Percentiles rank a stretch among this genome's conserved stretches.
Conservation (phyloP, 2,797 vertebrate species). For the Malacoraja senta region DNA sequence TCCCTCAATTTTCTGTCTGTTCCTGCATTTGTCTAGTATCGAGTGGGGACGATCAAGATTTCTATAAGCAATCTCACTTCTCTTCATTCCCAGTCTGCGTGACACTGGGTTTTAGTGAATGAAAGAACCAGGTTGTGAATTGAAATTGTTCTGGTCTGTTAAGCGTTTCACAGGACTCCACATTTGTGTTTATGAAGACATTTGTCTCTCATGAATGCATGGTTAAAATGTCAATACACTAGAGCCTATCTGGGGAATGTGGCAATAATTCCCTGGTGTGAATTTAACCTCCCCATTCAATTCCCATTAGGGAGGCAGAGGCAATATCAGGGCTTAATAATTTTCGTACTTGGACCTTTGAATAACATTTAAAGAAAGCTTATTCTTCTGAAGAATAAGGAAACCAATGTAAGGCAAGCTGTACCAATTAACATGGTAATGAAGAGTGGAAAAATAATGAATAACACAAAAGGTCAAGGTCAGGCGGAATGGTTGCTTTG, state of each 20-base stretch:
- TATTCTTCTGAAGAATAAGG: not conserved
- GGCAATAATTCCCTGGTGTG: not conserved
- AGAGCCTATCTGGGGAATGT: not conserved
- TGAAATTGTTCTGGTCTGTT: not conserved
- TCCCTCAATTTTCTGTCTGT: too few relatives aligned
- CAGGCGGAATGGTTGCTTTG: not conserved
- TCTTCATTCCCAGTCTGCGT: not conserved
- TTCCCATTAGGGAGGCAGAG: not conserved
- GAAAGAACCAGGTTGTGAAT: not conserved
- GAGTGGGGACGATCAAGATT: not conserved
- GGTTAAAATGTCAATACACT: not conserved
- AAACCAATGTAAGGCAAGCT: not conserved
- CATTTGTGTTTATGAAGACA: not conserved
- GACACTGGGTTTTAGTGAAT: not conserved
- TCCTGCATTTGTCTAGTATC: too few relatives aligned
- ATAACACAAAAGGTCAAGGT: not conserved
- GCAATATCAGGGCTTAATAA: not conserved
- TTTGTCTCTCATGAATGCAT: too few relatives aligned
- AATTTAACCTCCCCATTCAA: not conserved
- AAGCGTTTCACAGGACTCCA: not conserved
- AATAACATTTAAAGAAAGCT: not conserved
- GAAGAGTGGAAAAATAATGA: not conserved
- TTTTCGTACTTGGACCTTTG: not conserved
- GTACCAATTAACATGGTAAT: conserved; percentile 4
- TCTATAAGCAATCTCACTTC: too few relatives aligned